Evolutionary conservation across 2,888 invertebrate genomes (phyloP).

Genomic region (Callosobruchus maculatus): DNA sequence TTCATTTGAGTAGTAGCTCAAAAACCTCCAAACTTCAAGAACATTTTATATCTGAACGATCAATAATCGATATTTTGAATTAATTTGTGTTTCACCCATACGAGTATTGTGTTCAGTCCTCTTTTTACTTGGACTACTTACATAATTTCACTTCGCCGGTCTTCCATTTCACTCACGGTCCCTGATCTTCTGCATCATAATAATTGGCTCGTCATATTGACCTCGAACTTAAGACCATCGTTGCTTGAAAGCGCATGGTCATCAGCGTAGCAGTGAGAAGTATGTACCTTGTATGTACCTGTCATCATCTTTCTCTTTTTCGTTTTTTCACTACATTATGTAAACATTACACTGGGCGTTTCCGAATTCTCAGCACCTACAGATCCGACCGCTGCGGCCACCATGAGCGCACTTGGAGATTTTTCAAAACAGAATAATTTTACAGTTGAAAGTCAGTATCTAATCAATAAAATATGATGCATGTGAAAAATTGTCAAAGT

Average conservation of each 20-base stretch:
- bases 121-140: not conserved
- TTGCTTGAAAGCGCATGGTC: not conserved
- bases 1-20: no score
- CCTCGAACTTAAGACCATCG: not conserved
- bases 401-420: not conserved
- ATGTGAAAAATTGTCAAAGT: no score
- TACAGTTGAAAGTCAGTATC: no score
- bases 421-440: not conserved
- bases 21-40: no score
- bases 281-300: not conserved
- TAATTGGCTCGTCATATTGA: not conserved
- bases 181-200: not conserved
- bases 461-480: no score
- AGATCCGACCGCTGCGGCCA: not conserved
- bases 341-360: not conserved
- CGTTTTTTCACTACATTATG: not conserved
- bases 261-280: not conserved
- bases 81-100: no score
- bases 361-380: not conserved
- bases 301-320: not conserved
- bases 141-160: not conserved
- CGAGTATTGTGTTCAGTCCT: no score
- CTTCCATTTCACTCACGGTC: not conserved
- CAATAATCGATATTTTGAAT: no score
- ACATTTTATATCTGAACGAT: no score